Base-by-base conservation (phyloP, 1,140 invertebrate genomes). In the Drosophila willistoni region DNA sequence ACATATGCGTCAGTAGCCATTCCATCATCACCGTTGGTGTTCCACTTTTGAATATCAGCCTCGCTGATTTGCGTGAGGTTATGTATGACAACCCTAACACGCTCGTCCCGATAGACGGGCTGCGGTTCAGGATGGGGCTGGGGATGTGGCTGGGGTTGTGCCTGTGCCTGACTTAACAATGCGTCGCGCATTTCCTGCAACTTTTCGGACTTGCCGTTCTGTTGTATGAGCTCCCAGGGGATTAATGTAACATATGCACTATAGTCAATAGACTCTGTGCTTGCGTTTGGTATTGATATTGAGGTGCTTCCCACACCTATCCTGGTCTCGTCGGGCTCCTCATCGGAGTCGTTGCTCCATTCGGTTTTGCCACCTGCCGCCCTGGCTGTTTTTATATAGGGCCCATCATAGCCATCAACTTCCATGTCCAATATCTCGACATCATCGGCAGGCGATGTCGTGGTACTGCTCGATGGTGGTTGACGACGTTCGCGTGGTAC, bases 11-110 rank as follows among this genome's bases (percentile, higher is more conserved):
- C 70, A 44, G 74, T 60, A 56, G 44, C 83, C 61, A 44, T 66
- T 59, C 60, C 73, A 41, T 57, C 44, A 9, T 81, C 55, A 55
- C 65, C 70, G 22, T 54, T 72, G n/a, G 64, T 71, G 59, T 73
- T 80, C 70, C 89, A 86, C 62, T 79, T 91, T 68, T 81, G 79
- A 55, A 92, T 71, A 60, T 92, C 89, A 42, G 90, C 71, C 60
- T 90, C 91, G 39, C 86, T 92, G 54, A 92, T 79, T 89, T 81
- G 83, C 71, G 91, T 92, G 25, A 93, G 82, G 62, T 93, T 92
- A 74, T 93, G 93, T 77, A 93, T 93, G 76, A 93, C 91, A 44
- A 93, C 93, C 90, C 72, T 76, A 29, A 92, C 91, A 29, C 79
- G 80, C 54, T 90, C 77, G 42, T 82, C 71, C 62, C 77, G 68